Percentiles rank a stretch among this genome's conserved stretches.
These are phyloP conservation scores for Cosmorhoe ocellata DNA, from an alignment of 2,888 invertebrate species.

Conservation along the genomic window DNA sequence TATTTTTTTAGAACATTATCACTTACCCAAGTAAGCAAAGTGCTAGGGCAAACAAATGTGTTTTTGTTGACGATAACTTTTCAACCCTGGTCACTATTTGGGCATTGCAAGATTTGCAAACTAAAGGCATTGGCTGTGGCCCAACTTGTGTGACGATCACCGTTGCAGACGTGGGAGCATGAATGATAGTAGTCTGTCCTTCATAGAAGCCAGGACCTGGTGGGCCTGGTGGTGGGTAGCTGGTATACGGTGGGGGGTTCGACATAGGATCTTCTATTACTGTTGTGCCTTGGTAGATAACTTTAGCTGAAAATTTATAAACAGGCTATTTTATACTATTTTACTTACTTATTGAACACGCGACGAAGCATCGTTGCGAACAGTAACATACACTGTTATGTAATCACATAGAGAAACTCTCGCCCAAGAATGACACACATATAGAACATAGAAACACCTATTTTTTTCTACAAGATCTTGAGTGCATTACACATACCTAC, in stretches of 20 bases:
- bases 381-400: too few species aligned
- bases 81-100: conserved; percentile 6
- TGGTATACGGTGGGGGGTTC: conserved; percentile 3
- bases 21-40: conserved; percentile 11
- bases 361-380: too few species aligned
- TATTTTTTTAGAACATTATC: not conserved
- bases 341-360: too few species aligned
- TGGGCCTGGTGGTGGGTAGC: conserved; percentile 8
- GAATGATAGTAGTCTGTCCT: not conserved
- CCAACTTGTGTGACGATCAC: conserved; percentile 3
- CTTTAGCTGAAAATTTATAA: conserved; percentile 18
- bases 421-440: too few species aligned
- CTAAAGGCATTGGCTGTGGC: not conserved
- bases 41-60: conserved; percentile 7
- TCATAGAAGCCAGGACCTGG: conserved; percentile 8
- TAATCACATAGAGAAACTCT: too few species aligned
- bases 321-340: not conserved
- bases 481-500: too few species aligned
- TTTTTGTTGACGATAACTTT: not conserved
- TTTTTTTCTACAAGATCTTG: too few species aligned
- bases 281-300: conserved; percentile 31
- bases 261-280: conserved; percentile 22
- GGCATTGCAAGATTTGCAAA: conserved; percentile 4
- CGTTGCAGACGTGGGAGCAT: not conserved
- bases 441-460: too few species aligned